Evolutionary conservation across 2,888 invertebrate genomes (phyloP).

Genomic region (Erpobdella octoculata): DNA sequence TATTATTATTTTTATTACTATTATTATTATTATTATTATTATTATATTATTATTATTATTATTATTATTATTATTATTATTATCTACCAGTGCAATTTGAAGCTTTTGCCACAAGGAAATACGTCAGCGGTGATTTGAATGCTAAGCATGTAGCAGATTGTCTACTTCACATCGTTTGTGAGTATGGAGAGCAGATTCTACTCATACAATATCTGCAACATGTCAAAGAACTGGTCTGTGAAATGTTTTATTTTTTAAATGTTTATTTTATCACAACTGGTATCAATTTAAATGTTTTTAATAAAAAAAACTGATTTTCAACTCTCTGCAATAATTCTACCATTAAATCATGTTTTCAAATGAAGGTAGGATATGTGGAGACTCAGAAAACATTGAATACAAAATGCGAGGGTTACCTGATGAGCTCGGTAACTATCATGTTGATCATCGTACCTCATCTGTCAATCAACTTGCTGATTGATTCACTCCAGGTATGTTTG

Average conservation of each 20-base stretch:
- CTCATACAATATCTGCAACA: slow-evolving; percentile 49
- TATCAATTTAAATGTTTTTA: too few species aligned
- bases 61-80: slow-evolving; percentile 7
- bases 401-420: slow-evolving; percentile 64
- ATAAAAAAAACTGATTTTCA: neutral
- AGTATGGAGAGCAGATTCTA: slow-evolving; percentile 52
- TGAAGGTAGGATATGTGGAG: neutral
- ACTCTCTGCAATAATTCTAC: too few species aligned
- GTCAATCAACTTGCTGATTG: slow-evolving; percentile 46
- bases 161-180: slow-evolving; percentile 71
- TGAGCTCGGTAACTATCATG: slow-evolving; percentile 45
- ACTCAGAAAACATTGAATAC: slow-evolving; percentile 58
- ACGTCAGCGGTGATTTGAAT: slow-evolving; percentile 66
- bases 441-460: slow-evolving; percentile 46
- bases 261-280: too few species aligned
- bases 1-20: slow-evolving; percentile 14
- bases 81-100: neutral
- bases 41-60: neutral
- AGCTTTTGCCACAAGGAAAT: slow-evolving; percentile 28
- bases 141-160: slow-evolving; percentile 81
- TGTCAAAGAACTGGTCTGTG: slow-evolving; percentile 47
- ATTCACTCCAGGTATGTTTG: slow-evolving; percentile 58
- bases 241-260: too few species aligned
- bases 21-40: neutral
- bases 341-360: neutral